phyloP scores from a whole-genome alignment of 2,888 invertebrate genomes.

The Ochlodes sylvanus region DNA sequence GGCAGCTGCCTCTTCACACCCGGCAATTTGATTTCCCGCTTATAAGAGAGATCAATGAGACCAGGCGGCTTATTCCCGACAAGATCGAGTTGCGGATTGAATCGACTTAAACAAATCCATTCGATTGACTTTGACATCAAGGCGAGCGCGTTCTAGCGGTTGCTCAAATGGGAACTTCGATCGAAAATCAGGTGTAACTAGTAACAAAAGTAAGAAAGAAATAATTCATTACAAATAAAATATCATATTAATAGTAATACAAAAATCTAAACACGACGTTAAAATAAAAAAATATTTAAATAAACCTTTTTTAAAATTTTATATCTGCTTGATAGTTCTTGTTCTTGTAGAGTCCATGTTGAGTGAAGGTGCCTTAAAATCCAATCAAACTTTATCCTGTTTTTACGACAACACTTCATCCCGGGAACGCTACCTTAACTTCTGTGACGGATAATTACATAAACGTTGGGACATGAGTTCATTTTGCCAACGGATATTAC shows the following conservation, averaged over 20 bases:
- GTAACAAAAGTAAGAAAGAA: too few relatives aligned
- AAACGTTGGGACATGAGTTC: slow-evolving; percentile 17
- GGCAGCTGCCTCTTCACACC: slow-evolving; percentile 58
- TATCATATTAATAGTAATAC: too few relatives aligned
- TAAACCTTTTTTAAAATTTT: too few relatives aligned
- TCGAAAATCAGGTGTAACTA: neutral
- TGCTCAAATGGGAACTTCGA: neutral
- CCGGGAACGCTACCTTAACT: slow-evolving; percentile 10
- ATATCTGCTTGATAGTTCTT: too few relatives aligned
- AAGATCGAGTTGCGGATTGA: slow-evolving; percentile 5
- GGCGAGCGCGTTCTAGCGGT: neutral
- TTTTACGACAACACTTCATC: slow-evolving; percentile 12
- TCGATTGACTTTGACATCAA: neutral
- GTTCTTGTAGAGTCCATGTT: neutral
- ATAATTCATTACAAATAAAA: too few relatives aligned
- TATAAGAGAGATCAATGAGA: slow-evolving; percentile 48
- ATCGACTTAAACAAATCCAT: neutral
- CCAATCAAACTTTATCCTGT: slow-evolving; percentile 9
- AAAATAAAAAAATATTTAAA: too few relatives aligned
- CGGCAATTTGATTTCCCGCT: slow-evolving; percentile 60
- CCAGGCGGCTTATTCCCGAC: neutral
- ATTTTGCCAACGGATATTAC: slow-evolving; percentile 29
- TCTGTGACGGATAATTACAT: slow-evolving; percentile 11
- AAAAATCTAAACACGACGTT: too few relatives aligned
- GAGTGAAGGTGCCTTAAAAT: slow-evolving; percentile 3